Base-by-base conservation (phyloP, 92 coral and sea anemone genomes). In the Anthopleura xanthogrammica region DNA sequence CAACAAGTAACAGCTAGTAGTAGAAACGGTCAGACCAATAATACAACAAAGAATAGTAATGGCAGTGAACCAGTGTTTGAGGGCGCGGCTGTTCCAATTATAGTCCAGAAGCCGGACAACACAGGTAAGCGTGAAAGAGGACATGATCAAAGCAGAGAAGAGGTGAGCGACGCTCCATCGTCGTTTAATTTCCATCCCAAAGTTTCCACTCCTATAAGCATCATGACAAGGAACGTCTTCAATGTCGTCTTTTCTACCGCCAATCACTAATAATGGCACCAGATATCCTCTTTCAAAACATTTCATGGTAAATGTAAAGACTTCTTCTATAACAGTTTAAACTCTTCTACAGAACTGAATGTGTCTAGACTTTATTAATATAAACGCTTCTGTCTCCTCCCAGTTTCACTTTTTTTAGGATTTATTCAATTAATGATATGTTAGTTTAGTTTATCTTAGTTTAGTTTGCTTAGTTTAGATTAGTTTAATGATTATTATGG, bases 131-230 rank as follows among this genome's bases (percentile, higher is more conserved):
- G 39, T 23, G 17, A 77, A 77, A 52, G 41, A 2, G 23, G 7
- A n/a, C 60, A 77, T 20, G 41, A 23, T 5, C 20, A 77, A 7
- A 46, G 46, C 80, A 5, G 60, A 23, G 3, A 77, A 8, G 8
- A 52, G 20, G 41, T 77, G 65, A 77, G 80, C 60, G 10, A 77
- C 41, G 41, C 46, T 77, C 80, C 80, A 77, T 50, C 80, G 20
- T 52, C 80, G 56, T 77, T 36, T 77, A 13, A 29, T 29, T 29
- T 29, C 36, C 36, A 77, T 77, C 1, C 80, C 80, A 77, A 77
- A 77, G 80, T 77, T 77, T 2, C 80, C 80, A 50, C 52, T 46
- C 52, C 80, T 23, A 77, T 77, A 77, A 16, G 60, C 80, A 24
- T 77, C 80, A 20, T 75, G 55, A 41, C 52, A 55, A 36, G 19